A percentile compares a stretch with the other conserved stretches of the same genome.
These are phyloP conservation scores for Sialia sialis DNA, from an alignment of 2,113 vertebrate species.

Conservation along the genomic window DNA sequence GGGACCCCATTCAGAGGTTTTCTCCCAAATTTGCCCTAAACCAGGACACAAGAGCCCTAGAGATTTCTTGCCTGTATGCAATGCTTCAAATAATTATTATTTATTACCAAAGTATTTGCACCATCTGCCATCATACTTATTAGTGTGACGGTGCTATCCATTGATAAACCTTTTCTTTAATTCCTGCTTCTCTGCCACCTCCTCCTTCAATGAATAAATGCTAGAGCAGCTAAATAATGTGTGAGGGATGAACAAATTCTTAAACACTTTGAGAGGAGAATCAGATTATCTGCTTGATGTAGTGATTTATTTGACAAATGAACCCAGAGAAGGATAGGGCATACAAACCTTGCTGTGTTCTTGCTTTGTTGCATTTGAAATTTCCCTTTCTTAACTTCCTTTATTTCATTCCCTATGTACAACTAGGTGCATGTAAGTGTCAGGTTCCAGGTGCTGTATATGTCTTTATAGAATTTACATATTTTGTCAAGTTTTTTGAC, in stretches of 20 bases:
- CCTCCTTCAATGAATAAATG: neutral
- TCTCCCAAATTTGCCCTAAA: too few species aligned
- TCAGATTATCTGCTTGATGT: neutral
- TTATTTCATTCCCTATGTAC: neutral
- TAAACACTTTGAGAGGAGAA: neutral
- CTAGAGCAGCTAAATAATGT: neutral
- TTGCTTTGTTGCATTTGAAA: neutral
- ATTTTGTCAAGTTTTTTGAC: neutral
- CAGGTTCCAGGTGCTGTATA: neutral
- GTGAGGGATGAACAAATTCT: too few species aligned
- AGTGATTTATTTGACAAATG: neutral
- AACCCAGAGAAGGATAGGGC: neutral
- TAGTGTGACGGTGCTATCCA: neutral
- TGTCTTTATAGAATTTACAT: neutral
- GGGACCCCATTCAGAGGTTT: too few species aligned
- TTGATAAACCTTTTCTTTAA: neutral
- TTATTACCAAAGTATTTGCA: neutral
- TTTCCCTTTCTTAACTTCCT: neutral
- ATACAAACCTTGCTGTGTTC: neutral
- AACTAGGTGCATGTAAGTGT: neutral
- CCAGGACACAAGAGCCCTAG: neutral
- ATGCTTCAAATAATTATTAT: neutral
- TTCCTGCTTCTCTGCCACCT: neutral
- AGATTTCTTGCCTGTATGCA: neutral
- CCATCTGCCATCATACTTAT: neutral